These are phyloP conservation scores for Heliothis virescens DNA, from an alignment of 1,140 invertebrate species.

Conservation along the genomic window DNA sequence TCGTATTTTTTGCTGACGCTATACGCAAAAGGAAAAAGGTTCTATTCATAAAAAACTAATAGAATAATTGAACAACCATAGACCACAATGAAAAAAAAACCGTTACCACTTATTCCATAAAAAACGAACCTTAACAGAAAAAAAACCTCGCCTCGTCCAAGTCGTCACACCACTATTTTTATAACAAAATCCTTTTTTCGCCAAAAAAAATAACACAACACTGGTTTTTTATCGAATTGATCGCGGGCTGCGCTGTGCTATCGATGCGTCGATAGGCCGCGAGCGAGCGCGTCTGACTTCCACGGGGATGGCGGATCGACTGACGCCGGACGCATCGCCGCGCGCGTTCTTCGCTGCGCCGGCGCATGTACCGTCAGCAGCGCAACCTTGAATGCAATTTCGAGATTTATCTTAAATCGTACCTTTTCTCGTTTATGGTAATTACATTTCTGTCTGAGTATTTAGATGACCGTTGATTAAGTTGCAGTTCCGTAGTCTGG, in stretches of 20 bases:
- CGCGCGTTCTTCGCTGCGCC: conserved; percentile 37
- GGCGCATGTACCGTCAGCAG: conserved; percentile 41
- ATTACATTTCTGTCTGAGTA: conserved; percentile 19
- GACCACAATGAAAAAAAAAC: conserved; percentile 32
- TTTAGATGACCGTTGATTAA: conserved; percentile 12
- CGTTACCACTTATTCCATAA: conserved; percentile 26
- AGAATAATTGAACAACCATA: conserved; percentile 33
- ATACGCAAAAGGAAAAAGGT: neutral
- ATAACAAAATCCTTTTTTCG: conserved; percentile 48
- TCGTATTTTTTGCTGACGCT: neutral
- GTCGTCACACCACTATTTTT: conserved; percentile 56
- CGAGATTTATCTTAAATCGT: conserved; percentile 70
- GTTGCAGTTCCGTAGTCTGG: neutral
- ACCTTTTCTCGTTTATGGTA: conserved; percentile 54
- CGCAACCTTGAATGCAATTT: conserved; percentile 74
- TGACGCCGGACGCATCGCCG: conserved; percentile 43
- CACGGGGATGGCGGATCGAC: conserved; percentile 50
- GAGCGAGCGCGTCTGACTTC: conserved; percentile 51
- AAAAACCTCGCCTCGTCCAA: conserved; percentile 56
- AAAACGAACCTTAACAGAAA: conserved; percentile 51
- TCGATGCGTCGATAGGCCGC: conserved; percentile 56
- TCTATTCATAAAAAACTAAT: conserved; percentile 8
- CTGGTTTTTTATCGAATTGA: conserved; percentile 57
- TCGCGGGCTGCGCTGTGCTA: conserved; percentile 55
- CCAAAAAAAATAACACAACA: conserved; percentile 55